Base-by-base conservation (phyloP, 2,113 vertebrate genomes). In the Ciconia maguari region DNA sequence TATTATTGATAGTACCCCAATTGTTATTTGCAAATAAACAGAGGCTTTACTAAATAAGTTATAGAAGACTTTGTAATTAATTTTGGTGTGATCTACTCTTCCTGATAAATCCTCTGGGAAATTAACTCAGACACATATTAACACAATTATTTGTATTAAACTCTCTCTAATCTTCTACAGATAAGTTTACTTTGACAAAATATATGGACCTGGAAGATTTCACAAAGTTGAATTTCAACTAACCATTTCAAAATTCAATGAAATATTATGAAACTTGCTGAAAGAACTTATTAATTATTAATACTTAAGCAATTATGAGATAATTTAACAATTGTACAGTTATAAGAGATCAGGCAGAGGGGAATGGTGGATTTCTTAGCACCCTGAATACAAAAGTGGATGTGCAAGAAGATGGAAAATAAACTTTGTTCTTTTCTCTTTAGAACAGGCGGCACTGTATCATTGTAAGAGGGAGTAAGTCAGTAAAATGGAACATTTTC, bases 31-130 rank as follows among this genome's bases (percentile, higher is more conserved):
- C 78, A 96, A 92, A 71, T 72, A 95, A 93, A 46, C 29, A 84
- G 41, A 89, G 41, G 29, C 54, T 76, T 65, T 81, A 16, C 51
- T 94, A 95, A 89, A 55, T 84, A 95, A 96, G 91, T 91, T 94
- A 96, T 19, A 93, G 77, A 89, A 82, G 70, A 80, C 54, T 95
- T 86, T 51, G 65, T 90, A 90, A 96, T 97, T 95, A 91, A 93
- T 97, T 96, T 94, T 85, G 9, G 66, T 94, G 66, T 34, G 62
- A 93, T 91, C 83, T 83, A 72, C 70, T 58, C 30, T 71, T 83
- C 68, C 65, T 79, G 74, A 94, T 91, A 94, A 94, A 91, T 54
- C 89, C 52, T 75, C 41, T 64, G 83, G 83, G 88, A 94, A 95
- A 96, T 96, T 87, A 96, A 92, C 32, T 93, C 58, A 32, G 72